Evolutionary conservation across 2,888 invertebrate species (phyloP).

Genomic region (Stegana nigrithorax): DNA sequence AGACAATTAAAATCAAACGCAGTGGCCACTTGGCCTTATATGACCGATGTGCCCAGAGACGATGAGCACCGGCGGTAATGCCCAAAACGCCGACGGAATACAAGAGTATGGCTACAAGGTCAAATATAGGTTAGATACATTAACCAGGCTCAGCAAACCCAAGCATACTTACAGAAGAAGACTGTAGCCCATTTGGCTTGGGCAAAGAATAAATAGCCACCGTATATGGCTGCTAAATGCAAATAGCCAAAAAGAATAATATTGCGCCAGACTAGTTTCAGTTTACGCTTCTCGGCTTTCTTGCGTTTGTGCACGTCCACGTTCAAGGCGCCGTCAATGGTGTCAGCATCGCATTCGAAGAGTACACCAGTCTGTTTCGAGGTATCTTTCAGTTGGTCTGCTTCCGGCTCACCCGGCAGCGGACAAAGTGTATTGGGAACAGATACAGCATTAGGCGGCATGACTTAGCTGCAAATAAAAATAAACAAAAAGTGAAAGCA

Average conservation of each 20-base stretch:
- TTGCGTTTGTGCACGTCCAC: conserved; percentile 71
- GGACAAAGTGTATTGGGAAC: conserved; percentile 27
- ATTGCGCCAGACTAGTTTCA: conserved; percentile 83
- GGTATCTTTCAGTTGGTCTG: neutral
- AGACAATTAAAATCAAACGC: conserved; percentile 79
- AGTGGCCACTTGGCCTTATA: conserved; percentile 95
- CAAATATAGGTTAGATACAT: too few species aligned
- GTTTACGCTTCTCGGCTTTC: conserved; percentile 71
- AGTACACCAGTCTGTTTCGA: conserved; percentile 71
- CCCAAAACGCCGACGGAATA: conserved; percentile 87
- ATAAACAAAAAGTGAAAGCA: conserved; percentile 6
- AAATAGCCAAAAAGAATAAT: conserved; percentile 80
- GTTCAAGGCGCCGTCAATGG: conserved; percentile 71
- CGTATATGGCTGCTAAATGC: conserved; percentile 81
- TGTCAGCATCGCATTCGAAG: conserved; percentile 75
- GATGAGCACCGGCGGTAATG: conserved; percentile 95
- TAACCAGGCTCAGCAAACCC: neutral
- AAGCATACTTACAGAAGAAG: conserved; percentile 75
- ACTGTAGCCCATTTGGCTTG: conserved; percentile 80
- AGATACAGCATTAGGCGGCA: conserved; percentile 56
- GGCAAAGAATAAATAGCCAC: conserved; percentile 77
- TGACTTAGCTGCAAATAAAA: conserved; percentile 36
- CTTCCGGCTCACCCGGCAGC: conserved; percentile 19
- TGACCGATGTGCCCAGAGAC: conserved; percentile 94
- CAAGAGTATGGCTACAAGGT: conserved; percentile 79